These are phyloP conservation scores for Brachystomella parvula DNA, from an alignment of 1,140 invertebrate species.

Conservation along the genomic window DNA sequence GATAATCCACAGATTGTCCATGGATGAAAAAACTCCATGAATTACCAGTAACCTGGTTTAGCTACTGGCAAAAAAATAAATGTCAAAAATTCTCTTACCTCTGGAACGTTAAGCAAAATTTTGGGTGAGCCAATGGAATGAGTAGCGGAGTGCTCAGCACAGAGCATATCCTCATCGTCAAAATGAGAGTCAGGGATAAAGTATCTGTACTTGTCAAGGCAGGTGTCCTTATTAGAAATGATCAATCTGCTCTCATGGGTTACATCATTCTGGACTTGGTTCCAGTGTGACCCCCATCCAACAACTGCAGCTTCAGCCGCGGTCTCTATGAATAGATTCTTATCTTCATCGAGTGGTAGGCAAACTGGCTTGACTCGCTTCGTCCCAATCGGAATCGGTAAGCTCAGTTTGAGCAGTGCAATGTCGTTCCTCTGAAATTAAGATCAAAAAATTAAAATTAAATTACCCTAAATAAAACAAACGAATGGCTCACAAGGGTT, in stretches of 20 bases:
- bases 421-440: conserved; percentile 10
- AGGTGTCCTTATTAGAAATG: background rate
- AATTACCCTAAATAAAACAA: background rate
- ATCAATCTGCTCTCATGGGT: background rate
- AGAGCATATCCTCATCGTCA: conserved; percentile 5
- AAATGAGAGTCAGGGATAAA: background rate
- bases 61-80: no score
- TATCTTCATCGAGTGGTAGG: background rate
- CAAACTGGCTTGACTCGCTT: conserved; percentile 11
- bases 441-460: background rate
- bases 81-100: no score
- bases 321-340: background rate
- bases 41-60: no score
- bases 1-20: no score
- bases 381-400: conserved; percentile 1
- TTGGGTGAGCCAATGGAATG: no score
- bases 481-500: background rate
- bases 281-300: conserved; percentile 8
- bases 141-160: conserved; percentile 8
- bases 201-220: background rate
- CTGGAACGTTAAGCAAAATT: no score
- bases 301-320: background rate
- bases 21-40: no score
- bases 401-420: conserved; percentile 8
- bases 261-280: background rate